A percentile compares a stretch with the other conserved stretches of the same genome.
Conservation (phyloP, 2,797 vertebrate genomes). For the Leptodactylus fallax region DNA sequence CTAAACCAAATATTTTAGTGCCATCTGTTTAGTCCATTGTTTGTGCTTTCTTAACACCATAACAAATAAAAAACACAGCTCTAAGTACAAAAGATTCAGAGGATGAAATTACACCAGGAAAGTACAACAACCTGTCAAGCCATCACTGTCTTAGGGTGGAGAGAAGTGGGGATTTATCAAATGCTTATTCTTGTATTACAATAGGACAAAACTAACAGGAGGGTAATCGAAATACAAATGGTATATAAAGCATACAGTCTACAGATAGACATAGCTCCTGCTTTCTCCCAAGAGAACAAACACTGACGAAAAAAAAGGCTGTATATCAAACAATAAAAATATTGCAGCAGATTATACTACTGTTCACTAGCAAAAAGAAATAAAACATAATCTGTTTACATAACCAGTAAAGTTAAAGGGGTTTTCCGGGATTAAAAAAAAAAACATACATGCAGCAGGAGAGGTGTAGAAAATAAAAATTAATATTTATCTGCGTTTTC, state of each 20-base stretch:
- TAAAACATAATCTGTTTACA: background rate
- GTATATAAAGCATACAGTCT: background rate
- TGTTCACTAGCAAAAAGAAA: no score
- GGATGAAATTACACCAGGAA: constrained; percentile 93
- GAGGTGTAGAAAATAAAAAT: no score
- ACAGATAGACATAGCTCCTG: background rate
- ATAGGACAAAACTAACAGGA: background rate
- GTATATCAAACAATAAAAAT: background rate
- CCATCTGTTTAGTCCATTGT: constrained; percentile 72
- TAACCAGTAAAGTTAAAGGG: no score
- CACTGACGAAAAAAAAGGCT: background rate
- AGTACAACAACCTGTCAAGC: constrained; percentile 60
- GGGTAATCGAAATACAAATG: background rate
- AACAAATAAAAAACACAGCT: constrained; percentile 79
- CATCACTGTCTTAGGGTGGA: constrained; percentile 29
- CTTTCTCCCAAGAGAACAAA: background rate
- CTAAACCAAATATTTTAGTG: constrained; percentile 60
- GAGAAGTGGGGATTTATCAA: constrained; percentile 41
- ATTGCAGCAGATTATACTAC: background rate
- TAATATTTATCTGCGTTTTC: no score
- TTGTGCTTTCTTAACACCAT: constrained; percentile 80
- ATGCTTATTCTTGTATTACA: constrained; percentile 40
- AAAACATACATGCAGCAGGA: no score
- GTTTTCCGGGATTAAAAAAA: no score
- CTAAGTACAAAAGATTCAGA: constrained; percentile 74